Conservation (phyloP, 2,797 vertebrate species). For the Pangasius krempfi region DNA sequence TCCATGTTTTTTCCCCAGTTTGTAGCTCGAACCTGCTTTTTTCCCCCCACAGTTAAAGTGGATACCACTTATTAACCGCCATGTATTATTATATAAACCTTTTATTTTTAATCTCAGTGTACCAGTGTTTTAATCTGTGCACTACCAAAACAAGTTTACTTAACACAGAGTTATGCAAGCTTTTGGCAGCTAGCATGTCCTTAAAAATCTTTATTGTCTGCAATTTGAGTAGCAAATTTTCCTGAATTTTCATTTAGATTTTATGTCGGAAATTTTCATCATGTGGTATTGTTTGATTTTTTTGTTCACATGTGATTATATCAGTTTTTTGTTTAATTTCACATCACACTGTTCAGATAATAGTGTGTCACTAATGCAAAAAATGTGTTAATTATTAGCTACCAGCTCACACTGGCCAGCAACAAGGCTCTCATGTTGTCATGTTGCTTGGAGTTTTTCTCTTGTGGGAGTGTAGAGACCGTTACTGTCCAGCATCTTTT, state of each 20-base stretch:
- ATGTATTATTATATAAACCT: background rate
- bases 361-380: background rate
- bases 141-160: background rate
- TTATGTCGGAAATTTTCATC: background rate
- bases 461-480: background rate
- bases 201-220: background rate
- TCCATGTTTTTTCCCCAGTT: constrained; percentile 20
- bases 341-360: background rate
- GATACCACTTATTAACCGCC: background rate
- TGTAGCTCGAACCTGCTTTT: background rate
- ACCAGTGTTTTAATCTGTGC: background rate
- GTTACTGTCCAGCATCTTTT: background rate
- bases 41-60: no score
- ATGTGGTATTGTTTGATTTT: background rate
- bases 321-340: background rate
- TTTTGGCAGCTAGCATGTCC: background rate
- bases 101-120: background rate
- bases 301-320: background rate
- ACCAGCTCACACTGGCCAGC: background rate
- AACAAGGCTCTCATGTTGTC: background rate
- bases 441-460: background rate
- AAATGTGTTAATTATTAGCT: background rate
- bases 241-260: background rate
- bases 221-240: background rate
- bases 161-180: background rate